Evolutionary conservation across 2,888 invertebrate genomes (phyloP).

Genomic region (Drosophila nigricruria): DNA sequence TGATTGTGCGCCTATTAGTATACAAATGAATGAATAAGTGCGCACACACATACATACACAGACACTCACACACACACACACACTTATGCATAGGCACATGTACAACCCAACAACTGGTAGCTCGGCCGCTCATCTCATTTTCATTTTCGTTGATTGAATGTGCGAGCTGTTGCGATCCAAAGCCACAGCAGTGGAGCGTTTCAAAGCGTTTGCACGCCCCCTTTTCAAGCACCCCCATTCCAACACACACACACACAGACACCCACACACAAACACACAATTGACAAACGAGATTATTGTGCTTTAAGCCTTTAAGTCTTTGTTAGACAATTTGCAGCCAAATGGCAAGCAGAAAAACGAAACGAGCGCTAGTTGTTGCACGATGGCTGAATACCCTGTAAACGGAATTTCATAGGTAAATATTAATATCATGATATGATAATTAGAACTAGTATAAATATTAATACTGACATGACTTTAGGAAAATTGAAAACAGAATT

Average conservation of each 20-base stretch:
- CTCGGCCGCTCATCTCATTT: constrained; percentile 44
- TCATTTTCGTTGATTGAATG: constrained; percentile 77
- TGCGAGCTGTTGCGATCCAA: constrained; percentile 46
- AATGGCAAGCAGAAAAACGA: constrained; percentile 32
- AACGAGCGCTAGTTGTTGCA: background rate
- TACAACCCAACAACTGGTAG: constrained; percentile 12
- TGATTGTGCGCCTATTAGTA: constrained; percentile 80
- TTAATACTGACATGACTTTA: too few relatives aligned
- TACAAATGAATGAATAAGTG: constrained; percentile 79
- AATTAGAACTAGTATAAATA: background rate
- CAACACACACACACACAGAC: constrained; percentile 1
- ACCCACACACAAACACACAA: constrained; percentile 34
- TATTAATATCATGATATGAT: background rate
- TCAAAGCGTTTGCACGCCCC: background rate
- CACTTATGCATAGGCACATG: constrained; percentile 2
- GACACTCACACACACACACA: background rate
- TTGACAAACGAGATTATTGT: constrained; percentile 71
- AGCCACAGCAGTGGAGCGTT: constrained; percentile 20
- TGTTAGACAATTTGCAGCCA: constrained; percentile 75
- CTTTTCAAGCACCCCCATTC: background rate
- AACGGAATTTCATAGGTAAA: too few relatives aligned
- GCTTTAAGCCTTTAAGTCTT: constrained; percentile 78
- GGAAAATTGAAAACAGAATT: too few relatives aligned
- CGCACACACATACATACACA: constrained; percentile 39
- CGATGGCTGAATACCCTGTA: constrained; percentile 14